Conservation (phyloP, 2,797 vertebrate species). For the Meda fulgida region DNA sequence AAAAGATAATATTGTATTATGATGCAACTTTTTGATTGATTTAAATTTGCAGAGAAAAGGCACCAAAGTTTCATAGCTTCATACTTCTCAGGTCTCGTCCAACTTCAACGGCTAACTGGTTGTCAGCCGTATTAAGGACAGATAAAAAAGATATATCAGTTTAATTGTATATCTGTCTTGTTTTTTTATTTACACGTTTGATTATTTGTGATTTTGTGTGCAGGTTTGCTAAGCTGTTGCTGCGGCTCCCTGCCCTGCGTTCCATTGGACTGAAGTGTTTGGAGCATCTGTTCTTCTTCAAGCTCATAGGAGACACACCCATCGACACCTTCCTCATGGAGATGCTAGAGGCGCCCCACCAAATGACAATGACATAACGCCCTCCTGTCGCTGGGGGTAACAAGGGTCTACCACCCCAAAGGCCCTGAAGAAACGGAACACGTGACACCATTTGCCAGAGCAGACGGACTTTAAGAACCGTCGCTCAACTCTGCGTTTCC, state of each 20-base stretch:
- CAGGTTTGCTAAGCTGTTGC: conserved; percentile 96
- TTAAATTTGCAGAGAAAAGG: neutral
- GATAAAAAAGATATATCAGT: neutral
- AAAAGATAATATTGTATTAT: neutral
- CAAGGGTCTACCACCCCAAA: conserved; percentile 41
- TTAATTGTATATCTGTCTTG: conserved; percentile 3
- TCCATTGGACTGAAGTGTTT: conserved; percentile 99
- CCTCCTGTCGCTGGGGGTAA: conserved; percentile 30
- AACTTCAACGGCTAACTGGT: neutral
- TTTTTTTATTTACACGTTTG: neutral
- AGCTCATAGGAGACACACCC: conserved; percentile 98
- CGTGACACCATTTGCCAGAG: conserved; percentile 61
- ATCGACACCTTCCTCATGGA: conserved; percentile 99
- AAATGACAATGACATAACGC: conserved; percentile 86
- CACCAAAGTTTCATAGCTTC: neutral
- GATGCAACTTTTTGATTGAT: neutral
- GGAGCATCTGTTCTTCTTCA: conserved; percentile 99
- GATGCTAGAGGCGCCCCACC: conserved; percentile 98
- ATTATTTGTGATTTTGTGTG: conserved; percentile 4
- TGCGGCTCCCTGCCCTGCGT: conserved; percentile 93
- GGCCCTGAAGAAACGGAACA: conserved; percentile 61
- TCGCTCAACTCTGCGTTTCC: conserved; percentile 62
- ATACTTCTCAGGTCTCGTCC: neutral
- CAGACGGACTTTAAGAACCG: conserved; percentile 37
- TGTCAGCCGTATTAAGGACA: neutral